Evolutionary conservation across 2,888 invertebrate species (phyloP).

Genomic region (Andrena dorsata): DNA sequence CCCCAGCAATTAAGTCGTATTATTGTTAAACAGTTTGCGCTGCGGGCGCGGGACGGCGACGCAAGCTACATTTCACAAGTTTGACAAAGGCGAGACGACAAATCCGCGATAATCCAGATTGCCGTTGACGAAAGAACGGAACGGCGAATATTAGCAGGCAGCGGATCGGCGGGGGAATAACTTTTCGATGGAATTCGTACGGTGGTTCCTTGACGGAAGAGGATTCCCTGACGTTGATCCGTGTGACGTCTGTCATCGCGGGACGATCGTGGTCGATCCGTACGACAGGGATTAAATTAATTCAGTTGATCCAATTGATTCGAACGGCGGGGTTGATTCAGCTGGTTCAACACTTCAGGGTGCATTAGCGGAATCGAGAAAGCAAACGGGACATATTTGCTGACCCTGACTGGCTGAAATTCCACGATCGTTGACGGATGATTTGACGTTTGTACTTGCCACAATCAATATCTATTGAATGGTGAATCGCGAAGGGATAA

Average conservation of each 20-base stretch:
- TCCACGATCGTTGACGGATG: not conserved
- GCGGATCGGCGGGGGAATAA: not conserved
- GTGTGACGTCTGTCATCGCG: constrained; percentile 2
- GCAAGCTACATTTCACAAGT: not conserved
- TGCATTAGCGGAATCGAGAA: constrained; percentile 59
- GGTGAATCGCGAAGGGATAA: not conserved
- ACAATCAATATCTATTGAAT: not conserved
- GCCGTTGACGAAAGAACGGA: not conserved
- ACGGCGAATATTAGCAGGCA: not conserved
- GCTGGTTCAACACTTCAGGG: constrained; percentile 60
- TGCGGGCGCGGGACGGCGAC: not conserved
- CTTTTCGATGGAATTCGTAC: not conserved
- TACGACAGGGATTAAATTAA: constrained; percentile 61
- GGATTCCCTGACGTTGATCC: not conserved
- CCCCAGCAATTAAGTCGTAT: constrained; percentile 7
- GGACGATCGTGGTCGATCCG: constrained; percentile 17
- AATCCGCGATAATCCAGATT: constrained; percentile 11
- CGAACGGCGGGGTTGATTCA: constrained; percentile 60
- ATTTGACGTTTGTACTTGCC: not conserved
- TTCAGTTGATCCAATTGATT: constrained; percentile 65
- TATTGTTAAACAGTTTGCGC: constrained; percentile 14
- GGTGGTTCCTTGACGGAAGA: not conserved
- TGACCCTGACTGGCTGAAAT: constrained; percentile 10
- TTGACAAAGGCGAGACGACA: not conserved
- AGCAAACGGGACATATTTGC: constrained; percentile 35